Evolutionary conservation across 2,888 invertebrate species (phyloP).

Genomic region (Epistrophella euchroma): DNA sequence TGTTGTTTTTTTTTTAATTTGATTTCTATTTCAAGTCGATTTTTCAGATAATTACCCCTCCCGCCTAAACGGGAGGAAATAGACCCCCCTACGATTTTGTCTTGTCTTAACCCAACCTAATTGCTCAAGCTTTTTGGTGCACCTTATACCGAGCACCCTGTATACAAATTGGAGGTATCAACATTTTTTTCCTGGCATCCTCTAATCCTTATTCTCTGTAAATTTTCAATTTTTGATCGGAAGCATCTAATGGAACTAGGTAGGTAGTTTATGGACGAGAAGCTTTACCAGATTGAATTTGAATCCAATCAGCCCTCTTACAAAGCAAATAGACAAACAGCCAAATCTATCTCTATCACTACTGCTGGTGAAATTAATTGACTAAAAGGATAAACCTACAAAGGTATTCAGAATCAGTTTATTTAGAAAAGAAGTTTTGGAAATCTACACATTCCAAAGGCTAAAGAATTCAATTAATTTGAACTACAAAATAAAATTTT

Average conservation of each 20-base stretch:
- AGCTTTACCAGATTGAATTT: slow-evolving; percentile 45
- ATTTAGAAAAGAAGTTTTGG: background rate
- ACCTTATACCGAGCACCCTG: too few species aligned
- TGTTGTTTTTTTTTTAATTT: too few species aligned
- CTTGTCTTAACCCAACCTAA: too few species aligned
- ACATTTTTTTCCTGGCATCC: slow-evolving; percentile 11
- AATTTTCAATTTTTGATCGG: slow-evolving; percentile 60
- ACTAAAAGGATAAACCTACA: slow-evolving; percentile 38
- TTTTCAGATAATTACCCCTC: too few species aligned
- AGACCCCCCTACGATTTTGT: too few species aligned
- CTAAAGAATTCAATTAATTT: slow-evolving; percentile 51
- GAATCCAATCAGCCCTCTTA: slow-evolving; percentile 44
- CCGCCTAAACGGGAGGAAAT: too few species aligned
- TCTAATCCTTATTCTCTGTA: slow-evolving; percentile 47
- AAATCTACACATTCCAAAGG: slow-evolving; percentile 47
- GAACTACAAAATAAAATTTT: slow-evolving; percentile 52
- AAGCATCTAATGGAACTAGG: slow-evolving; percentile 31
- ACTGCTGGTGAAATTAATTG: slow-evolving; percentile 49
- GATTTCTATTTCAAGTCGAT: too few species aligned
- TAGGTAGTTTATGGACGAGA: slow-evolving; percentile 7
- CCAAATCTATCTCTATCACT: slow-evolving; percentile 42
- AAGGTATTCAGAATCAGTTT: background rate
- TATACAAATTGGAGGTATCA: background rate
- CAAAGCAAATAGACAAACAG: slow-evolving; percentile 32
- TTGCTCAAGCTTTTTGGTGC: too few species aligned